Percentiles rank a stretch among this genome's conserved stretches.
Evolutionary conservation across 2,888 invertebrate species (phyloP).

Genomic region (Myathropa florea): DNA sequence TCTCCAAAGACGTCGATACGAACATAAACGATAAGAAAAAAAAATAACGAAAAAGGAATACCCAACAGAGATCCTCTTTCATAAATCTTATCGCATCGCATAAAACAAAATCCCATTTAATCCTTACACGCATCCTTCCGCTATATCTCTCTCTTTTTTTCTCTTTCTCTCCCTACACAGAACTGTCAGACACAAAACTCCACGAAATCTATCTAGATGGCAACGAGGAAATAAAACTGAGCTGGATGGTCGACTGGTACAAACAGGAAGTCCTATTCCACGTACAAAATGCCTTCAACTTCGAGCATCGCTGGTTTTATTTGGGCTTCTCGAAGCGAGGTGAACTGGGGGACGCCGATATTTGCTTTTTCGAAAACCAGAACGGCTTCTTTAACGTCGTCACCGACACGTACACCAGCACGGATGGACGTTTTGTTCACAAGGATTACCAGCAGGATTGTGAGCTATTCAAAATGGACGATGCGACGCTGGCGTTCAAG

Average conservation of each 20-base stretch:
- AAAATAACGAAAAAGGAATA: background rate
- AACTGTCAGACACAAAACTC: slow-evolving; percentile 79
- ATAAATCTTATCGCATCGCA: slow-evolving; percentile 36
- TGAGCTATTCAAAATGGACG: slow-evolving; percentile 81
- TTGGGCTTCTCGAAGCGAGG: slow-evolving; percentile 94
- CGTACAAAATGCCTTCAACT: slow-evolving; percentile 80
- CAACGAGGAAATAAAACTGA: slow-evolving; percentile 79
- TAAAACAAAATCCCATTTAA: slow-evolving; percentile 39
- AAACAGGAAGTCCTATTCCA: slow-evolving; percentile 81
- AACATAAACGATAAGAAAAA: background rate
- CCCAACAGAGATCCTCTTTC: background rate
- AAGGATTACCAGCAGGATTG: slow-evolving; percentile 90
- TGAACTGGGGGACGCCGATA: slow-evolving; percentile 87
- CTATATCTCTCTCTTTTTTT: background rate
- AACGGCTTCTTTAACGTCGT: slow-evolving; percentile 80
- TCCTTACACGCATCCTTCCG: slow-evolving; percentile 29
- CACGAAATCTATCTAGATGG: slow-evolving; percentile 78
- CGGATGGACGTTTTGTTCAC: slow-evolving; percentile 84
- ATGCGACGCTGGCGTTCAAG: slow-evolving; percentile 87
- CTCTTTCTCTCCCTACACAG: slow-evolving; percentile 68
- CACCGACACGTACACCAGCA: slow-evolving; percentile 88
- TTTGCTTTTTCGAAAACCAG: slow-evolving; percentile 89
- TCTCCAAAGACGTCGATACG: background rate
- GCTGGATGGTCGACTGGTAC: slow-evolving; percentile 81
- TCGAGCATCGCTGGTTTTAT: slow-evolving; percentile 87